A percentile compares a stretch with the other conserved stretches of the same genome.
These are phyloP conservation scores for Babylonia areolata DNA, from an alignment of 1,140 invertebrate species.

Conservation along the genomic window DNA sequence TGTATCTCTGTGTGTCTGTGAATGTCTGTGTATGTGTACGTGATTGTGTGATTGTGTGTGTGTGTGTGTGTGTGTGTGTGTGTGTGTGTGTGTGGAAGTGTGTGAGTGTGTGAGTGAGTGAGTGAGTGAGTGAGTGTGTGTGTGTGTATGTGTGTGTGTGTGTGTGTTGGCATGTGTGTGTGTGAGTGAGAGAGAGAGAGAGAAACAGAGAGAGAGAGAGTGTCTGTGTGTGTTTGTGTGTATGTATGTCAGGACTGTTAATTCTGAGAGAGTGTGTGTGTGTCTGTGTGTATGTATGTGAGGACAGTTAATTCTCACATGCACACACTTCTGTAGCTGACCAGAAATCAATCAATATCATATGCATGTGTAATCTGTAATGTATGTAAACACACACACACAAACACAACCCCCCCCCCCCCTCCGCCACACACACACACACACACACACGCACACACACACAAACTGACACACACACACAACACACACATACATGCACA, in stretches of 20 bases:
- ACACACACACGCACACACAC: conserved; percentile 11
- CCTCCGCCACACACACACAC: not conserved
- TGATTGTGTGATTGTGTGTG: not conserved
- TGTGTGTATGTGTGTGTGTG: not conserved
- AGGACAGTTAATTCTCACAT: not conserved
- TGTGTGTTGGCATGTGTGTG: not conserved
- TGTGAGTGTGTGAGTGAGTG: not conserved
- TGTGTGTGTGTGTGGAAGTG: not conserved
- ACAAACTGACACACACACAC: conserved; percentile 11
- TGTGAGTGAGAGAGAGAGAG: too few species aligned
- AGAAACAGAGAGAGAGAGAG: too few species aligned
- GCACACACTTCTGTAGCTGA: not conserved
- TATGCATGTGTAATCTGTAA: not conserved
- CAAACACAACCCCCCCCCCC: not conserved
- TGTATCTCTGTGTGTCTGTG: not conserved
- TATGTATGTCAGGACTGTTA: not conserved
- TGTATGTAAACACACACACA: not conserved
- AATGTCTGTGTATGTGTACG: not conserved
- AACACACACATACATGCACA: not conserved
- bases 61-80: not conserved
- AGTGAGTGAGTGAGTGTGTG: not conserved
- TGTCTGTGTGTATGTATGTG: not conserved
- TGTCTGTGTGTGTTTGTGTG: not conserved
- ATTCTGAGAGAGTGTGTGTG: not conserved
- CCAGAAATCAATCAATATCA: too few species aligned